Percentiles rank a stretch among this genome's conserved stretches.
Evolutionary conservation across 2,797 vertebrate genomes (phyloP).

Genomic region (Microhierax caerulescens): DNA sequence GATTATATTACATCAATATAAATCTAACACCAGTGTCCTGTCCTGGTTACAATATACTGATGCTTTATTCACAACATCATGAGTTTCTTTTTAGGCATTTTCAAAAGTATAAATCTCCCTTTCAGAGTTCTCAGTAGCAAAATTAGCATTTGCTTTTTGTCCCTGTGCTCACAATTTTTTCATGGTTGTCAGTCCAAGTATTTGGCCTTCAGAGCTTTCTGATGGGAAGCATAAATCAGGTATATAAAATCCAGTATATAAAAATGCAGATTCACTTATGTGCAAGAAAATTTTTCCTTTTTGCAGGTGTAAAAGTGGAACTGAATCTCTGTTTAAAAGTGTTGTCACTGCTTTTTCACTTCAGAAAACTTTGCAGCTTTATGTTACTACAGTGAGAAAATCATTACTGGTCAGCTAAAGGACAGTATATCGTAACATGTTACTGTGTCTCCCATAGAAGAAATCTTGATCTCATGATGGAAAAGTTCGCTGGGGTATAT

Average conservation of each 20-base stretch:
- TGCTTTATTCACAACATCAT: slow-evolving; percentile 6
- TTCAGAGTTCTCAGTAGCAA: slow-evolving; percentile 34
- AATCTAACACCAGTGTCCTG: slow-evolving; percentile 9
- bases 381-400: background rate
- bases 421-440: background rate
- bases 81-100: slow-evolving; percentile 39
- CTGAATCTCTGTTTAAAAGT: background rate
- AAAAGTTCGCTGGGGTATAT: slow-evolving; percentile 43
- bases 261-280: background rate
- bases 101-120: slow-evolving; percentile 57
- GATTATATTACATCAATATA: slow-evolving; percentile 22
- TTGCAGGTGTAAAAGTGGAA: background rate
- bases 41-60: slow-evolving; percentile 25
- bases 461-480: slow-evolving; percentile 36
- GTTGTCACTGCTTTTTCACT: background rate
- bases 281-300: background rate
- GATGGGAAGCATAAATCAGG: slow-evolving; percentile 30
- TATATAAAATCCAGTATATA: slow-evolving; percentile 4
- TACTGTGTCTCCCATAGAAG: background rate
- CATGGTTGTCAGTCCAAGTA: slow-evolving; percentile 52
- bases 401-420: background rate
- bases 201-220: slow-evolving; percentile 15
- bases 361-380: background rate
- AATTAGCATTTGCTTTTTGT: slow-evolving; percentile 68
- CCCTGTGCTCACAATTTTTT: slow-evolving; percentile 42